A percentile compares a stretch with the other conserved stretches of the same genome.
These are phyloP conservation scores for Eupithecia exiguata DNA, from an alignment of 2,888 invertebrate genomes.

Conservation along the genomic window DNA sequence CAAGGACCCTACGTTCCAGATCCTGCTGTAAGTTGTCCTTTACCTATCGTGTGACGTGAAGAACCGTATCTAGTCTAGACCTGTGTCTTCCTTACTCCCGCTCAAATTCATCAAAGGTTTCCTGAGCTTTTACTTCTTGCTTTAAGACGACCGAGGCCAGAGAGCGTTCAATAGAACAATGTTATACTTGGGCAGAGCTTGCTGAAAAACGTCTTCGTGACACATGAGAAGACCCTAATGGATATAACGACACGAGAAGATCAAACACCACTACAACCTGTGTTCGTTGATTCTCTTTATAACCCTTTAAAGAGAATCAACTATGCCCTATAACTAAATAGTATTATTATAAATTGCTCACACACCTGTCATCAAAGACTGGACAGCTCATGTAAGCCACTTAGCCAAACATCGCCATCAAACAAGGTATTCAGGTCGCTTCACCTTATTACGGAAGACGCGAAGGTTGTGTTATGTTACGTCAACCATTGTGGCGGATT, in stretches of 20 bases:
- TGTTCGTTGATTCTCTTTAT: no score
- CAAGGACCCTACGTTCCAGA: slow-evolving; percentile 88
- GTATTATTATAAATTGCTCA: neutral
- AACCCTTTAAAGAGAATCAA: no score
- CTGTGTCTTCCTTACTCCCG: neutral
- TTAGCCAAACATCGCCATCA: neutral
- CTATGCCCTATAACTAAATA: no score
- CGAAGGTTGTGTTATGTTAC: slow-evolving; percentile 34
- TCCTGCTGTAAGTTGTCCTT: slow-evolving; percentile 85
- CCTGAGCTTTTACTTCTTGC: neutral
- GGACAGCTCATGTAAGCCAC: neutral
- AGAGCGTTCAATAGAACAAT: no score
- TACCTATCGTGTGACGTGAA: no score
- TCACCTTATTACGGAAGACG: slow-evolving; percentile 30
- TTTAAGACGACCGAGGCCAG: no score
- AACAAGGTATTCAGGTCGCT: slow-evolving; percentile 24
- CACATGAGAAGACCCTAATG: no score
- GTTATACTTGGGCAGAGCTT: no score
- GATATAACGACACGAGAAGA: no score
- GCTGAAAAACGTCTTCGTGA: no score
- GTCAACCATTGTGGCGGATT: slow-evolving; percentile 24
- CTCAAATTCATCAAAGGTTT: neutral
- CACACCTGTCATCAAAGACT: neutral
- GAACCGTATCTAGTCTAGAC: neutral
- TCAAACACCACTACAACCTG: no score